Base-by-base conservation (phyloP, 2,888 invertebrate species). In the Dromius quadrimaculatus region DNA sequence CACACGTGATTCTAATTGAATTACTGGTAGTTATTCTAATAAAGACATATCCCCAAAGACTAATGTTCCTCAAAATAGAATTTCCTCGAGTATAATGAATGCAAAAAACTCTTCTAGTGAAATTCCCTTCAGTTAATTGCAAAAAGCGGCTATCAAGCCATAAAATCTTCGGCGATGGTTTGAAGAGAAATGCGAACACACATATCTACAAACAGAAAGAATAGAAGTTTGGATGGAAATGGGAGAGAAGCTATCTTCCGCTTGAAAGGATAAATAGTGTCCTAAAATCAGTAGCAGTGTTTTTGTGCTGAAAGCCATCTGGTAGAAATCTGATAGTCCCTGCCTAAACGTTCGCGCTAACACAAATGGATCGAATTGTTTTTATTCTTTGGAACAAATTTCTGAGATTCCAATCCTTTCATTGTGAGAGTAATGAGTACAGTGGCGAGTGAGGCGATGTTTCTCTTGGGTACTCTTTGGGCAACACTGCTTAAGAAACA, bases 351-450 rank as follows among this genome's bases (percentile, higher is more conserved):
- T 68, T 72, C 71, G 71, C 71, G 68, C 41, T 59, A 71, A 72
- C 72, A 72, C 72, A 72, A 72, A 74, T 74, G 68, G 72, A 74
- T 72, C 72, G 72, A 71, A 71, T 65, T 59, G 71, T 69, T 72
- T 72, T 72, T 71, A 54, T 15, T 38, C 54, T 68, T 50, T 62
- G 69, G 36, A 73, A 73, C 68, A 73, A 73, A 73, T 71, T 72
- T 71, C 66, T 70, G 38, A 59, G 65, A 72, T 65, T 73, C 70
- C 62, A 62, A 20, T 15, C 28, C 45, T 47, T 32, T 43, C 23
- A 62, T 62, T 62, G 62, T 62, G 5, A 34, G 36, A 11, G 59
- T 34, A 59, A 59, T 59, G 19, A 19, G 50, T 54, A 28, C 36
- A 36, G 4, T 59, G 59, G 59, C 59, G 36, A 59, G 59, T 59